These are phyloP conservation scores for Cheiracanthium punctorium DNA, from an alignment of 2,888 invertebrate genomes.

Conservation along the genomic window DNA sequence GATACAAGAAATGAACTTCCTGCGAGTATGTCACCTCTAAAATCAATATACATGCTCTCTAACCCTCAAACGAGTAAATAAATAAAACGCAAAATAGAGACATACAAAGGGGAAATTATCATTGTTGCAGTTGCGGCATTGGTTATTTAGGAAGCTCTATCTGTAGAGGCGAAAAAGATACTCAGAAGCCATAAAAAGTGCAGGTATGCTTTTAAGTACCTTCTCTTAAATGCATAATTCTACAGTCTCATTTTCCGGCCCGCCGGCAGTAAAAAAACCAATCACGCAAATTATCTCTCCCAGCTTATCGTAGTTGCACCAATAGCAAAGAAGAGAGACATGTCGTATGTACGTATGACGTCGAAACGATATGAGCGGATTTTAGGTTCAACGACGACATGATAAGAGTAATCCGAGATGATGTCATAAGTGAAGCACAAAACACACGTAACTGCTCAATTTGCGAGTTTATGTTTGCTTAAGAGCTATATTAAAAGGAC, in stretches of 20 bases:
- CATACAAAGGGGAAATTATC: background rate
- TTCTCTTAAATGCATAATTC: constrained; percentile 59
- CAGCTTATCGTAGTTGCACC: constrained; percentile 52
- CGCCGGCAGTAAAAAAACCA: constrained; percentile 58
- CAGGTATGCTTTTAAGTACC: constrained; percentile 13
- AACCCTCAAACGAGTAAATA: background rate
- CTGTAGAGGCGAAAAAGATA: background rate
- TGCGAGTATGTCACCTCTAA: background rate
- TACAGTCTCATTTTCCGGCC: constrained; percentile 39
- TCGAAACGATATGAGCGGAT: constrained; percentile 29
- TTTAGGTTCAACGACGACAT: constrained; percentile 36
- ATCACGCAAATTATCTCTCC: constrained; percentile 59
- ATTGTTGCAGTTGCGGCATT: background rate
- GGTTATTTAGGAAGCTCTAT: constrained; percentile 4
- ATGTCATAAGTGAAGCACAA: background rate
- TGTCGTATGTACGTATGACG: constrained; percentile 21
- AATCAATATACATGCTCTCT: background rate
- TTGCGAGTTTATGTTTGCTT: too few species aligned
- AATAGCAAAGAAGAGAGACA: constrained; percentile 29
- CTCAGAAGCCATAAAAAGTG: constrained; percentile 39
- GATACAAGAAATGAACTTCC: background rate
- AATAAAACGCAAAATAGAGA: too few species aligned
- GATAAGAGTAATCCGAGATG: background rate
- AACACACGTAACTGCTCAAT: background rate
- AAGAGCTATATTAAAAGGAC: too few species aligned